Evolutionary conservation across 2,797 vertebrate species (phyloP).

Genomic region (Coluber constrictor): DNA sequence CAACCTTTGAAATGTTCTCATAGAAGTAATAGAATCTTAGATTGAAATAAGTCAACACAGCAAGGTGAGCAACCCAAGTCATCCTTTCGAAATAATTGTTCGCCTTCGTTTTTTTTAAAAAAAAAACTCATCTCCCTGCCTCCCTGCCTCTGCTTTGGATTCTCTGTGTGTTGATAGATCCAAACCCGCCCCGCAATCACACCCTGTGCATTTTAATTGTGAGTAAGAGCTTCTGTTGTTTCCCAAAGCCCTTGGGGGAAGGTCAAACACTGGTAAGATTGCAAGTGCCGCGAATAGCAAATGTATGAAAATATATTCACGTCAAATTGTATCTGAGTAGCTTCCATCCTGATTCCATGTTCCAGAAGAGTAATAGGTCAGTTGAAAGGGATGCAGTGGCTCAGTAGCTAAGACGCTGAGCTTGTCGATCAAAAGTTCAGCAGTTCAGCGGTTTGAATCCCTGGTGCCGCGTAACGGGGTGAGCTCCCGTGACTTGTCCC

Average conservation of each 20-base stretch:
- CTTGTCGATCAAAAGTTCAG: no score
- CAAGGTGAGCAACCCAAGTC: neutral
- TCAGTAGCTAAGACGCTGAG: no score
- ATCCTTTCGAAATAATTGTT: neutral
- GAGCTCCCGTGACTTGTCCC: no score
- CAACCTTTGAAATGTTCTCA: neutral
- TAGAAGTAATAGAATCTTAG: neutral
- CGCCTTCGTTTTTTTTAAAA: neutral
- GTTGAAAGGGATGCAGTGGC: neutral
- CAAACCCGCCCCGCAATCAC: neutral
- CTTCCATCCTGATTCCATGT: slow-evolving; percentile 55
- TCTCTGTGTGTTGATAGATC: slow-evolving; percentile 35
- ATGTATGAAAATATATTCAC: neutral
- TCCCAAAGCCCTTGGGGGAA: slow-evolving; percentile 56
- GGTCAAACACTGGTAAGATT: slow-evolving; percentile 62
- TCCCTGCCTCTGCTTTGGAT: slow-evolving; percentile 26
- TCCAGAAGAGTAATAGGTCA: slow-evolving; percentile 54
- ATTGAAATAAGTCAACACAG: neutral
- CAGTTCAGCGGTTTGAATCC: no score
- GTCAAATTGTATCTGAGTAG: slow-evolving; percentile 52
- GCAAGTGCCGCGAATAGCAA: slow-evolving; percentile 48
- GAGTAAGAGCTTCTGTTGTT: slow-evolving; percentile 48
- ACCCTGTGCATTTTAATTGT: slow-evolving; percentile 37
- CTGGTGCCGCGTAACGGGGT: no score
- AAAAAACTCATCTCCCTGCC: neutral